Percentiles rank a stretch among this genome's conserved stretches.
phyloP scores from a whole-genome alignment of 1,140 invertebrate species.

The Drosophila grimshawi region DNA sequence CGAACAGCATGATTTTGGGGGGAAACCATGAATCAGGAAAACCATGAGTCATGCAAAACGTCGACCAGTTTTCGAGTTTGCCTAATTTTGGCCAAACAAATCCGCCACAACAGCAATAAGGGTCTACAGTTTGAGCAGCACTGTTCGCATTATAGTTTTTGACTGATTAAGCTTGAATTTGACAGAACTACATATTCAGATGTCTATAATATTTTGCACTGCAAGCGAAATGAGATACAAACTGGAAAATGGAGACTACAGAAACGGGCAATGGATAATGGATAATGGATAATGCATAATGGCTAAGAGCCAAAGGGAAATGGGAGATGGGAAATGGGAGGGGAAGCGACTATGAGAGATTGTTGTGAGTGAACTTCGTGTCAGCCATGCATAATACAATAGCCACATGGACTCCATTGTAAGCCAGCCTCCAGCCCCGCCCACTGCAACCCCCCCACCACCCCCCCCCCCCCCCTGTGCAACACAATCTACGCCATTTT shows the following conservation, averaged over 20 bases:
- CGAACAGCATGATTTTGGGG: conserved; percentile 38
- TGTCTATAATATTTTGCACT: too few species aligned
- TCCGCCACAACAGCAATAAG: conserved; percentile 7
- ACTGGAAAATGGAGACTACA: conserved; percentile 12
- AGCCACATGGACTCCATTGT: conserved; percentile 43
- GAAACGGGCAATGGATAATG: conserved; percentile 1
- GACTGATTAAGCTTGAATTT: conserved; percentile 30
- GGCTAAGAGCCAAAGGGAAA: conserved; percentile 1
- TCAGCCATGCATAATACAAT: conserved; percentile 57
- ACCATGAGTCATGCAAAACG: neutral
- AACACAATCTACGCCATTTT: conserved; percentile 72
- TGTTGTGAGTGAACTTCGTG: conserved; percentile 56
- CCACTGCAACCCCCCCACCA: neutral
- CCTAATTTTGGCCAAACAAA: conserved; percentile 10
- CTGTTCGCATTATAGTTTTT: conserved; percentile 41
- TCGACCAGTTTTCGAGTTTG: conserved; percentile 3
- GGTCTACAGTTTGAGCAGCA: conserved; percentile 10
- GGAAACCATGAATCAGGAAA: neutral
- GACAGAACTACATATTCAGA: too few species aligned
- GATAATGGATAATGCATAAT: conserved; percentile 6
- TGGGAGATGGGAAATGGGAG: neutral
- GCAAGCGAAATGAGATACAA: conserved; percentile 25
- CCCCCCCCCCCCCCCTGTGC: neutral
- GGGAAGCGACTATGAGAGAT: conserved; percentile 17
- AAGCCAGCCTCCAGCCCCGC: neutral